phyloP scores from a whole-genome alignment of 2,888 invertebrate genomes.

The Noctua pronuba region DNA sequence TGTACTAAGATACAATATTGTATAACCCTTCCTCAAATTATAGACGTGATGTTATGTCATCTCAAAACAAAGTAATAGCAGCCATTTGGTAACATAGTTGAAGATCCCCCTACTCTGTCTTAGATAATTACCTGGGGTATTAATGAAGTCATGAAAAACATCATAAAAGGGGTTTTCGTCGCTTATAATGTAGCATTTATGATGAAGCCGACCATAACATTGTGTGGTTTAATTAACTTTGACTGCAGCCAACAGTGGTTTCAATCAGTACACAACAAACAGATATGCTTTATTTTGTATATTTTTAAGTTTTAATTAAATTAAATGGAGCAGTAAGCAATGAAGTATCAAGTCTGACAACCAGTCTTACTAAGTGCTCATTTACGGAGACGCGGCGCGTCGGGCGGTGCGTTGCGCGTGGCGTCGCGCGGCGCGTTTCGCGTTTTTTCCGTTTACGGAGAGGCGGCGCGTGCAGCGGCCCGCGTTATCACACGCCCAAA shows the following conservation, averaged over 20 bases:
- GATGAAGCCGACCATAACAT: constrained; percentile 12
- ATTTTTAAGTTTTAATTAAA: neutral
- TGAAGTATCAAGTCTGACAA: too few species aligned
- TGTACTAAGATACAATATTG: neutral
- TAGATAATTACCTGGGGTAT: constrained; percentile 14
- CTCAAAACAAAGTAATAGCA: neutral
- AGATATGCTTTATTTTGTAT: neutral
- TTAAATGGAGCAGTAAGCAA: neutral
- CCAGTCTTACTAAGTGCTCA: too few species aligned
- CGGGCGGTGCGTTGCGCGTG: too few species aligned
- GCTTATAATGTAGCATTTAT: constrained; percentile 24
- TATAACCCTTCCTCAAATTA: neutral
- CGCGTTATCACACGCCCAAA: too few species aligned
- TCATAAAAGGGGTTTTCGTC: constrained; percentile 18
- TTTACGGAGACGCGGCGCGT: too few species aligned
- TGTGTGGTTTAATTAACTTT: constrained; percentile 53
- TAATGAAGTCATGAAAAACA: constrained; percentile 21
- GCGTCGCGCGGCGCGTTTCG: too few species aligned
- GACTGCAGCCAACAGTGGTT: constrained; percentile 23
- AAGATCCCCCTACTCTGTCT: neutral
- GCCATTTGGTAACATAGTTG: constrained; percentile 1
- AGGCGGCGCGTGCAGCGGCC: too few species aligned
- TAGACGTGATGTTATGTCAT: neutral
- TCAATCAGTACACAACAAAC: constrained; percentile 14
- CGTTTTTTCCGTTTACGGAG: too few species aligned